A percentile compares a stretch with the other conserved stretches of the same genome.
Conservation (phyloP, 1,140 invertebrate species). For the Drosophila bipectinata region DNA sequence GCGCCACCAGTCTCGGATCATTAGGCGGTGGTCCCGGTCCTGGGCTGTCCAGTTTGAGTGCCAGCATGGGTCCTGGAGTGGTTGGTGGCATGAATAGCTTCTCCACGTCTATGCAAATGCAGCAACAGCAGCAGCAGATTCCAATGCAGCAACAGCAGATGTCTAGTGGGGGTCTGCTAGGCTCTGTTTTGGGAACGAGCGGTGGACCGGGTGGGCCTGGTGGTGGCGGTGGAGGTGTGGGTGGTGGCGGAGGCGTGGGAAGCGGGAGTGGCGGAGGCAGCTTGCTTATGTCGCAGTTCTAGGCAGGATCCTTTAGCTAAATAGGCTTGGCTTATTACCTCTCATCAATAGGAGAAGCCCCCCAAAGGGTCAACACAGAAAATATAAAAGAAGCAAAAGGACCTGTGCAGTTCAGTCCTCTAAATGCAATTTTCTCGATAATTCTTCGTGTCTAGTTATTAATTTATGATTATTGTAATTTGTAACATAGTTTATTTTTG, state of each 20-base stretch:
- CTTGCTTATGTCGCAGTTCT: conserved; percentile 75
- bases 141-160: conserved; percentile 68
- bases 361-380: conserved; percentile 22
- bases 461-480: conserved; percentile 65
- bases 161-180: conserved; percentile 65
- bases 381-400: conserved; percentile 19
- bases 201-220: conserved; percentile 45
- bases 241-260: conserved; percentile 32
- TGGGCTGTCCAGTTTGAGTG: conserved; percentile 51
- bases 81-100: conserved; percentile 64
- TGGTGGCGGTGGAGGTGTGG: conserved; percentile 46
- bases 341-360: conserved; percentile 42
- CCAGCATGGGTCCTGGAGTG: conserved; percentile 34
- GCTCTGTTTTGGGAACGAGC: conserved; percentile 62
- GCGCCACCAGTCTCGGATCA: conserved; percentile 52
- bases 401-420: conserved; percentile 22
- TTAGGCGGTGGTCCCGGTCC: conserved; percentile 37
- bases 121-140: conserved; percentile 67
- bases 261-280: conserved; percentile 57
- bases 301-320: conserved; percentile 71
- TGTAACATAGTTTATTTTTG: conserved; percentile 74
- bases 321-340: conserved; percentile 77
- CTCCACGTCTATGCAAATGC: conserved; percentile 65
- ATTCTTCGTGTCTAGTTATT: conserved; percentile 69
- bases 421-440: conserved; percentile 75